These are phyloP conservation scores for Pararge aegeria DNA, from an alignment of 1,140 invertebrate genomes.

Conservation along the genomic window DNA sequence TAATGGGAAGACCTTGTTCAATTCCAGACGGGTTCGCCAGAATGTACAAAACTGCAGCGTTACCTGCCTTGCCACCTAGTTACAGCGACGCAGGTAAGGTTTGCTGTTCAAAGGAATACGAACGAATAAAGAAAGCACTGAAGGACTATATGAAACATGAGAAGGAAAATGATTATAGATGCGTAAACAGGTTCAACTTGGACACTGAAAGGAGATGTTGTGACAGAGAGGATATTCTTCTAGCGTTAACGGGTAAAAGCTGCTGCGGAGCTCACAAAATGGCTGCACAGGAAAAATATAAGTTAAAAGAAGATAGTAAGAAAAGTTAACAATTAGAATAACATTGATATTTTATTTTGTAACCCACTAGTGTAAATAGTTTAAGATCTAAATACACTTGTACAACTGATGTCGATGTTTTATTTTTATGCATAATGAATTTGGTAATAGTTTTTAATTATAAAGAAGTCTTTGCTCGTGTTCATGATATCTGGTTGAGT, in stretches of 20 bases:
- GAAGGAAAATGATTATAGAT: constrained; percentile 61
- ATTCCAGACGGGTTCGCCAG: constrained; percentile 69
- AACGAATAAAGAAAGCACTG: constrained; percentile 69
- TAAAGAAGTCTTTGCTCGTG: too few species aligned
- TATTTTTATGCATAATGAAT: constrained; percentile 15
- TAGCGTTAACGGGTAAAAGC: constrained; percentile 51
- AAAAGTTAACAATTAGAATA: constrained; percentile 24
- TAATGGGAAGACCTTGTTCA: constrained; percentile 65
- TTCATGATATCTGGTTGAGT: too few species aligned
- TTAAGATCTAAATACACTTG: constrained; percentile 43
- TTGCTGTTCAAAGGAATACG: constrained; percentile 69
- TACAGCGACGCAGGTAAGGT: constrained; percentile 68
- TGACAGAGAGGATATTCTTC: constrained; percentile 58
- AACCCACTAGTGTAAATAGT: constrained; percentile 47
- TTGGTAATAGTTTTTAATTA: not conserved
- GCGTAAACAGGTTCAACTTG: constrained; percentile 63
- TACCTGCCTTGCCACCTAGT: constrained; percentile 52
- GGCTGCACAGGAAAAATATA: constrained; percentile 60
- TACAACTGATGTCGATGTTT: constrained; percentile 34
- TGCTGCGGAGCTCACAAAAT: constrained; percentile 67
- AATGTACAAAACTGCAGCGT: constrained; percentile 65
- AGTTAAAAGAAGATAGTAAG: constrained; percentile 34
- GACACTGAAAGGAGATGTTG: constrained; percentile 68
- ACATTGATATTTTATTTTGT: constrained; percentile 73
- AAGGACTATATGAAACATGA: constrained; percentile 63